Evolutionary conservation across 2,797 vertebrate species (phyloP).

Genomic region (Synanceia verrucosa): DNA sequence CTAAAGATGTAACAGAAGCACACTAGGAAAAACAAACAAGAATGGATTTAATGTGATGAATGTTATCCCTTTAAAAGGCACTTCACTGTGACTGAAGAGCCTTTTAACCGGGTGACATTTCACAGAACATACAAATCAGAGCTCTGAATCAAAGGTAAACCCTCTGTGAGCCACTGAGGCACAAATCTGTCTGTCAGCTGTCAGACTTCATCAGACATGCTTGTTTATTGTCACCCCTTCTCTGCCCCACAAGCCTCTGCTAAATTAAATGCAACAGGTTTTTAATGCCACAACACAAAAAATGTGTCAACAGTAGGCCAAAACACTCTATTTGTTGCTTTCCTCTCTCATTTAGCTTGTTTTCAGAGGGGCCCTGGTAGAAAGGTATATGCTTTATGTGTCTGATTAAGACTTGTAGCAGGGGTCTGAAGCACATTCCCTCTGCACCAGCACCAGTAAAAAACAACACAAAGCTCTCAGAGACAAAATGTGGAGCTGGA

Average conservation of each 20-base stretch:
- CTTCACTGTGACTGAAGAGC: background rate
- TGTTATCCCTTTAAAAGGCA: background rate
- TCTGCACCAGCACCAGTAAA: conserved; percentile 60
- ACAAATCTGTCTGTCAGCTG: conserved; percentile 40
- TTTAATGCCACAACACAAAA: conserved; percentile 45
- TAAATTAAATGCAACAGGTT: conserved; percentile 63
- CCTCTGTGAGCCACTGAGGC: background rate
- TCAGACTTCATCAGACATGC: conserved; percentile 36
- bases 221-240: conserved; percentile 15
- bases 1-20: background rate
- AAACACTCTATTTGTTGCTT: conserved; percentile 48
- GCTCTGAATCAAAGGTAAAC: conserved; percentile 18
- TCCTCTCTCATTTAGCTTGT: conserved; percentile 32
- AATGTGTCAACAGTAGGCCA: conserved; percentile 4
- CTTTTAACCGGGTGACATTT: conserved; percentile 1
- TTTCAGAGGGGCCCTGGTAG: conserved; percentile 15
- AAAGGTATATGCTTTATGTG: conserved; percentile 60
- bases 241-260: conserved; percentile 11
- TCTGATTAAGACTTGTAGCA: conserved; percentile 57
- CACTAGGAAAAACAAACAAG: background rate
- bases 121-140: conserved; percentile 3
- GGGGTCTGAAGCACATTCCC: conserved; percentile 49
- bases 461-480: conserved; percentile 60
- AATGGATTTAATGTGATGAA: conserved; percentile 3
- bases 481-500: conserved; percentile 32